Evolutionary conservation across 2,888 invertebrate species (phyloP).

Genomic region (Zeuzera pyrina): DNA sequence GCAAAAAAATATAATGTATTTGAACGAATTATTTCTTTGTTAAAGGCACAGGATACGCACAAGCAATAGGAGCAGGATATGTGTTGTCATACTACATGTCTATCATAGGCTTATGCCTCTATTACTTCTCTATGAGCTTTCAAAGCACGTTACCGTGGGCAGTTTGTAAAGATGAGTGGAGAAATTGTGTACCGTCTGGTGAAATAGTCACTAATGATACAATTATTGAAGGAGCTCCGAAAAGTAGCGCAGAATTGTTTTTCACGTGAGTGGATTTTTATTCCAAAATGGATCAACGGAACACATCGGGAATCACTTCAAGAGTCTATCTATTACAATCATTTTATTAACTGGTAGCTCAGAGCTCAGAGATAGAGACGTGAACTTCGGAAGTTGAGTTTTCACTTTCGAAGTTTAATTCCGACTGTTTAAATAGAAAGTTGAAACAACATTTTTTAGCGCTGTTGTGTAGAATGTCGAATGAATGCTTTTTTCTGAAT

Average conservation of each 20-base stretch:
- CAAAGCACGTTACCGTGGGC: slow-evolving; percentile 81
- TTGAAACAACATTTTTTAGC: too few species aligned
- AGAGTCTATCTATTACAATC: too few species aligned
- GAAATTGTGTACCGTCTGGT: slow-evolving; percentile 54
- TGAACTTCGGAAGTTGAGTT: too few species aligned
- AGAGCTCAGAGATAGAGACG: too few species aligned
- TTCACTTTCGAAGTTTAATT: too few species aligned
- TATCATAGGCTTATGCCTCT: slow-evolving; percentile 81
- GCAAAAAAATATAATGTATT: too few species aligned
- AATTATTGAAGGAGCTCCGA: slow-evolving; percentile 23
- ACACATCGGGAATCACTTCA: too few species aligned
- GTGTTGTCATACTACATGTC: slow-evolving; percentile 86
- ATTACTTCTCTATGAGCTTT: slow-evolving; percentile 82
- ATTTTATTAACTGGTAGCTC: too few species aligned
- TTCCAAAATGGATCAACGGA: too few species aligned
- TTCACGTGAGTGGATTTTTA: slow-evolving; percentile 75
- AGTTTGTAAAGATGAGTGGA: slow-evolving; percentile 74
- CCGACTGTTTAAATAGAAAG: too few species aligned
- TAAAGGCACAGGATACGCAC: slow-evolving; percentile 80
- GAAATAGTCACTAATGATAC: slow-evolving; percentile 23
- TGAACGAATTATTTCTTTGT: slow-evolving; percentile 7
- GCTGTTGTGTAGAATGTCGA: too few species aligned
- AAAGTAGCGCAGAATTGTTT: slow-evolving; percentile 74
- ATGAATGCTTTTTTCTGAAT: too few species aligned
- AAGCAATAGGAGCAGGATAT: slow-evolving; percentile 74